phyloP scores from a whole-genome alignment of 2,888 invertebrate species.

The Pollenia griseotomentosa region DNA sequence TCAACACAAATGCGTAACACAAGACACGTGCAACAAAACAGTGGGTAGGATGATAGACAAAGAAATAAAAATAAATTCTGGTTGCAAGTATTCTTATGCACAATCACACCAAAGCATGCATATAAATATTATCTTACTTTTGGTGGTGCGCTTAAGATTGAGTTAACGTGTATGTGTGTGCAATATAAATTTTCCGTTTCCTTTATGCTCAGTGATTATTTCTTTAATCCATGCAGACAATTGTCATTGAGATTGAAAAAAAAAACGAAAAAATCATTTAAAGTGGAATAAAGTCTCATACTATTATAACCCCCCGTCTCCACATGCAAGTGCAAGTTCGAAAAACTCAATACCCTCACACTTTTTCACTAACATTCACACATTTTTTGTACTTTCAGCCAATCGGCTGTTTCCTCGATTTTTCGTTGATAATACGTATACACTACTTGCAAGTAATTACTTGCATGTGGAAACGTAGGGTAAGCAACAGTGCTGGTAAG shows the following conservation, averaged over 20 bases:
- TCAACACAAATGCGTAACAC: conserved; percentile 11
- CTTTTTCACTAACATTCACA: too few species aligned
- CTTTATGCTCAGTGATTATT: conserved; percentile 30
- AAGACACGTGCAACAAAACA: neutral
- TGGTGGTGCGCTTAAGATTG: too few species aligned
- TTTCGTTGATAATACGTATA: too few species aligned
- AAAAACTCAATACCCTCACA: too few species aligned
- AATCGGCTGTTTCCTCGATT: too few species aligned
- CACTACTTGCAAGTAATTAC: too few species aligned
- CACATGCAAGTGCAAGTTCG: too few species aligned
- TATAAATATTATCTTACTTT: neutral
- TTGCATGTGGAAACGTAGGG: too few species aligned
- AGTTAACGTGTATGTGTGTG: neutral
- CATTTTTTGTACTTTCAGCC: too few species aligned
- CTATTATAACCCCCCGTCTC: too few species aligned
- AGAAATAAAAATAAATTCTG: neutral
- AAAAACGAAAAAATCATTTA: neutral
- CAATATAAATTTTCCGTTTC: conserved; percentile 55
- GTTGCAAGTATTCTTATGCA: conserved; percentile 7
- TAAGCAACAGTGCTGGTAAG: too few species aligned
- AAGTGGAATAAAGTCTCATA: too few species aligned
- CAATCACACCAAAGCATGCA: neutral
- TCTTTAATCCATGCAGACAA: conserved; percentile 39
- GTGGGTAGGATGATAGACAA: neutral
- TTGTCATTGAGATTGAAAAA: conserved; percentile 37